phyloP scores from a whole-genome alignment of 2,113 vertebrate genomes.

The Regulus satrapa region DNA sequence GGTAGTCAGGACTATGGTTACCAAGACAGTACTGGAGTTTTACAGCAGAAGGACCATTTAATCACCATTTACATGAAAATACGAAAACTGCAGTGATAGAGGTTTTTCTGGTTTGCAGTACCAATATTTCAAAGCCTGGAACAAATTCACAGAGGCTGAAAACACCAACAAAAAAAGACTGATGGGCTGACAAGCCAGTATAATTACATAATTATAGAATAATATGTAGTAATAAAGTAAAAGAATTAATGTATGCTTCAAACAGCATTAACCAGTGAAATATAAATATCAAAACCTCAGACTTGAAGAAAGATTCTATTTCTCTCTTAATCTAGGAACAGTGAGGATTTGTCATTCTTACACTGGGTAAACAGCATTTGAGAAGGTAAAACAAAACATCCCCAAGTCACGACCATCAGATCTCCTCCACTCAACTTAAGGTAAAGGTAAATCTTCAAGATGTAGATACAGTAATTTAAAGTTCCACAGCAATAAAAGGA shows the following conservation, averaged over 20 bases:
- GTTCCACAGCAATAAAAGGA: background rate
- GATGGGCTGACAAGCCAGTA: background rate
- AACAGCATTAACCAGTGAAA: conserved; percentile 3
- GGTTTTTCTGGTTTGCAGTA: background rate
- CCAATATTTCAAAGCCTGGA: background rate
- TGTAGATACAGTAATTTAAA: background rate
- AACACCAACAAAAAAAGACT: background rate
- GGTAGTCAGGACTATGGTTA: background rate
- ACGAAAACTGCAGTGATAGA: background rate
- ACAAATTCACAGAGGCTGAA: conserved; percentile 4
- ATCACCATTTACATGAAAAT: background rate
- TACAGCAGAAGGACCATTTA: background rate
- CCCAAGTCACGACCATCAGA: background rate
- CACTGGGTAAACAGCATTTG: background rate
- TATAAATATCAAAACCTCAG: background rate
- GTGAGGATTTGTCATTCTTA: background rate
- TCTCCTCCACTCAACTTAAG: background rate
- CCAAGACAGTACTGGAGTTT: background rate
- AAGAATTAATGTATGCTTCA: conserved; percentile 1
- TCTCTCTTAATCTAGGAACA: background rate
- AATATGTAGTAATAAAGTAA: background rate
- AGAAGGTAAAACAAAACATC: background rate
- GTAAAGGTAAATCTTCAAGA: background rate
- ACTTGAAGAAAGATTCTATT: background rate
- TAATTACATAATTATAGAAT: conserved; percentile 30